Conservation (phyloP, 2,797 vertebrate genomes). For the Prionace glauca region DNA sequence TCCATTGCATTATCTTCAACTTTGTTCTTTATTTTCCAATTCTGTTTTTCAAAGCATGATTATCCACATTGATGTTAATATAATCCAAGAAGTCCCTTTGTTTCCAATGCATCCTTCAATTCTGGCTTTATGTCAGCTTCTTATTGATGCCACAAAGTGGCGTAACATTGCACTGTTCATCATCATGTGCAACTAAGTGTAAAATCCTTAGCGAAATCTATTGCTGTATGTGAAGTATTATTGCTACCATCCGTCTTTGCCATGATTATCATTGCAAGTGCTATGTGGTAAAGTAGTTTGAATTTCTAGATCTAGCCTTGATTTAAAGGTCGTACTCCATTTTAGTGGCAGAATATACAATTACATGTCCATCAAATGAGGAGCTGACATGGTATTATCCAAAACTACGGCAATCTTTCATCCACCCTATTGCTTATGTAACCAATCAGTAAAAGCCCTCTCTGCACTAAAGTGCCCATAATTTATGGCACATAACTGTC, state of each 20-base stretch:
- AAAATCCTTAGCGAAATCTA: background rate
- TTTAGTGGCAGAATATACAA: conserved; percentile 1
- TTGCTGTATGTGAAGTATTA: background rate
- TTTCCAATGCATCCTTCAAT: no score
- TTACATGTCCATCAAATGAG: conserved; percentile 21
- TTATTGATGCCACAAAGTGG: background rate
- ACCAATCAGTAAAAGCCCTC: background rate
- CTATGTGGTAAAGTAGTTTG: background rate
- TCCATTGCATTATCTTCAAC: background rate
- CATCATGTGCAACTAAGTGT: background rate
- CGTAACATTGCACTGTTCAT: background rate
- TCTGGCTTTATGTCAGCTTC: background rate
- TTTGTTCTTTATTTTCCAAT: background rate
- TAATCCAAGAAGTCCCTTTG: background rate
- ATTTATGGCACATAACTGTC: background rate
- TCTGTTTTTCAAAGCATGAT: background rate
- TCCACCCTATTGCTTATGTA: background rate
- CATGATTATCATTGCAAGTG: background rate
- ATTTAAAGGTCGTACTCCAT: background rate
- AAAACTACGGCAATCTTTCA: background rate
- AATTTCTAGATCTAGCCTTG: background rate
- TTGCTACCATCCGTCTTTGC: background rate
- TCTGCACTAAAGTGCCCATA: background rate
- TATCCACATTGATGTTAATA: background rate
- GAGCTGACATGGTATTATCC: background rate